Base-by-base conservation (phyloP, 2,888 invertebrate species). In the Eristalinus aeneus region DNA sequence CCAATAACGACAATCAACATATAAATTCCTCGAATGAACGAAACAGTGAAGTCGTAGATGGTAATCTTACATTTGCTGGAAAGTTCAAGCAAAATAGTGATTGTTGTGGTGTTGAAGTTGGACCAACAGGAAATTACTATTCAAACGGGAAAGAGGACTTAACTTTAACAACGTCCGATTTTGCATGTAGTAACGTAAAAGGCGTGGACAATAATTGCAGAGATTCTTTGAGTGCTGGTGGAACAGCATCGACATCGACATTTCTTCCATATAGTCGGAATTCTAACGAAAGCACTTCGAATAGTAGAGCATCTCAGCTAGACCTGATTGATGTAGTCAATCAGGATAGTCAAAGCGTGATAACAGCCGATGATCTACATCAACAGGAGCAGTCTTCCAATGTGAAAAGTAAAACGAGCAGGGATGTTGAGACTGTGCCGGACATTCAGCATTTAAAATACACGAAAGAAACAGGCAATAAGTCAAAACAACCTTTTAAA, bases 21-120 rank as follows among this genome's bases (percentile, higher is more conserved):
- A 53, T 61, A 4, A 46, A 53, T 72, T 56, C 76, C 64, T 56
- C 72, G 11, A 65, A 34, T 34, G 78, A 73, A 16, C 63, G 74
- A 22, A 75, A 69, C 58, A 81, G 16, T 36, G 71, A 71, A n/a
- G 53, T 58, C 23, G 36, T 58, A 23, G 77, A 58, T 63, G 82
- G 68, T 16, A 91, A 92, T 79, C 89, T 92, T 74, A 91, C 92
- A 11, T 92, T 92, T 88, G 89, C 91, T 3, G 92, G 92, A 0
- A 90, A 91, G 88, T 92, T 92, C 82, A 90, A 90, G 46, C 89
- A 90, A 46, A 88, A 67, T 11, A 88, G 63, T 54, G 89, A 88
- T 73, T 67, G 82, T 20, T 82, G 88, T 65, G 74, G 77, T 5
- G 71, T 82, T 36, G 77, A 86, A 11, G 65, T 78, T 60, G 82